These are phyloP conservation scores for Lamellibrachia luymesi DNA, from an alignment of 1,140 invertebrate species.

Conservation along the genomic window DNA sequence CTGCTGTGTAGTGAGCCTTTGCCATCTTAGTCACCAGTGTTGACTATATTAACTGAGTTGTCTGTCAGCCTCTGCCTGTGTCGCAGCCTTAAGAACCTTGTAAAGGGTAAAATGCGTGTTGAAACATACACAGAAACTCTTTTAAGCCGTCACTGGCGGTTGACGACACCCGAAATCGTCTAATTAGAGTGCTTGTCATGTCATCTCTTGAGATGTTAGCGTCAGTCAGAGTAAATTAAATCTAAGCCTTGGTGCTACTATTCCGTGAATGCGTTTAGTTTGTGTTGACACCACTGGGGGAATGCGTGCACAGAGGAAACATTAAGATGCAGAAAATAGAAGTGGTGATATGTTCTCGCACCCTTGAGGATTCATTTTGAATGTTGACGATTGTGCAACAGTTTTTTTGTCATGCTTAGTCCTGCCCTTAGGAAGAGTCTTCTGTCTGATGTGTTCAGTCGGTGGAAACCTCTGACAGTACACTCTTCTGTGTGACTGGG, in stretches of 20 bases:
- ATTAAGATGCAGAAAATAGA: neutral
- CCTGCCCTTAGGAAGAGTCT: neutral
- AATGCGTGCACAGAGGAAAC: neutral
- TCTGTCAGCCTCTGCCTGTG: neutral
- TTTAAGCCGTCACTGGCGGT: neutral
- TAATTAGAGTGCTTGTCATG: slow-evolving; percentile 5
- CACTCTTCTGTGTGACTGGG: neutral
- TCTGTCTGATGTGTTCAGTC: neutral
- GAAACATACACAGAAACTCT: neutral
- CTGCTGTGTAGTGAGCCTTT: neutral
- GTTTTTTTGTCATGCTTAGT: neutral
- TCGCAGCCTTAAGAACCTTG: neutral
- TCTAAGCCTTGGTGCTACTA: neutral
- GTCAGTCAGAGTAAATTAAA: slow-evolving; percentile 1
- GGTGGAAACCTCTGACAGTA: neutral
- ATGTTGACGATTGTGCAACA: neutral
- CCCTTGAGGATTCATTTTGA: neutral
- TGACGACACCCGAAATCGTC: neutral
- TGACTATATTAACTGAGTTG: neutral
- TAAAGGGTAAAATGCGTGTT: neutral
- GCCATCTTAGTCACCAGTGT: neutral
- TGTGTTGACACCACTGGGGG: neutral
- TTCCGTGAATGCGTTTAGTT: neutral
- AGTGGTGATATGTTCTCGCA: neutral
- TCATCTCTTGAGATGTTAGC: neutral